Evolutionary conservation across 2,113 vertebrate genomes (phyloP).

Genomic region (Meles meles): DNA sequence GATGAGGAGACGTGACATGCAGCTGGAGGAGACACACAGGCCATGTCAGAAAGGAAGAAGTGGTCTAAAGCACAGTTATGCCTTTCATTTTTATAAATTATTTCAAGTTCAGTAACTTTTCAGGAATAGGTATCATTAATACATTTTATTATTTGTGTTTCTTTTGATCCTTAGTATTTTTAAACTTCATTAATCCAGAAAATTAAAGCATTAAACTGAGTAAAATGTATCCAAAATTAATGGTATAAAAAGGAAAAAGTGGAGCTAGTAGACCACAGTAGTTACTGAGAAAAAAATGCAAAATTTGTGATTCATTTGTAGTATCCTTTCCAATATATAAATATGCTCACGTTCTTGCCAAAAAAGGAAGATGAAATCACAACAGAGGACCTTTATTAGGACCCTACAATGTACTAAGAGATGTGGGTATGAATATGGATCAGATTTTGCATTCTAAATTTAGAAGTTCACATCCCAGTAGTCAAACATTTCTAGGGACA

Average conservation of each 20-base stretch:
- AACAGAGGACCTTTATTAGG: background rate
- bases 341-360: background rate
- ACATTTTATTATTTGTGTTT: background rate
- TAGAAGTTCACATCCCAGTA: background rate
- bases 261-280: background rate
- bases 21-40: too few species aligned
- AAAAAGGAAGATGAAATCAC: background rate
- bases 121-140: background rate
- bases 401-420: background rate
- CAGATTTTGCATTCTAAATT: background rate
- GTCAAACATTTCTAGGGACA: background rate
- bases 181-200: background rate
- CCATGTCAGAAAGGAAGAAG: background rate
- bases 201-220: background rate
- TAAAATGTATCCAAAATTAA: background rate
- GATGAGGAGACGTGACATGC: accelerated
- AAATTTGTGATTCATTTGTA: background rate
- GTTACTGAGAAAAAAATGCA: background rate
- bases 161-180: background rate
- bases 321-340: background rate
- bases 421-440: background rate
- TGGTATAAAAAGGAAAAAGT: background rate
- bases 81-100: background rate
- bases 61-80: background rate
- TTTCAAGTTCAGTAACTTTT: background rate